Evolutionary conservation across 2,113 vertebrate genomes (phyloP).

Genomic region (Plectropomus leopardus): DNA sequence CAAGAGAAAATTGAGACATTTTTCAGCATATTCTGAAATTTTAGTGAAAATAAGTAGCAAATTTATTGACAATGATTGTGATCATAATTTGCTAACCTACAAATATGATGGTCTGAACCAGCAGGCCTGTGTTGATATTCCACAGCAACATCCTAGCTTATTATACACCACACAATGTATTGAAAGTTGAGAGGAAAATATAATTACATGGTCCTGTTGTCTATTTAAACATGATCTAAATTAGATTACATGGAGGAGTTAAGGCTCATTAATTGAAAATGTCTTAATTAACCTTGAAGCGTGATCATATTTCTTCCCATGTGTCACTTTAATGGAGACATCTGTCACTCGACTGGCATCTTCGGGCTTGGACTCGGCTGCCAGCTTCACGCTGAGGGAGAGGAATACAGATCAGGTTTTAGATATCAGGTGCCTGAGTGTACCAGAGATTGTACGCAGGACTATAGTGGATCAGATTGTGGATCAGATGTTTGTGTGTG

Average conservation of each 20-base stretch:
- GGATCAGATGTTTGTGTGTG: conserved; percentile 42
- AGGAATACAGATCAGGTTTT: conserved; percentile 35
- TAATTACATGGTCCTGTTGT: conserved; percentile 54
- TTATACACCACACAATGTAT: not conserved
- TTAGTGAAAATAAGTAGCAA: too few relatives aligned
- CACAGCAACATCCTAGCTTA: not conserved
- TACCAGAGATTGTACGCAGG: not conserved
- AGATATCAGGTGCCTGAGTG: conserved; percentile 23
- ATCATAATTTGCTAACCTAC: not conserved
- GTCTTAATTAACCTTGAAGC: conserved; percentile 74
- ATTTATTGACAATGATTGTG: not conserved
- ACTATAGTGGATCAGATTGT: conserved; percentile 10
- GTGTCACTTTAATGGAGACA: conserved; percentile 74
- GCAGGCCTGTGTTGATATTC: conserved; percentile 6
- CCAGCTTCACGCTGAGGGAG: conserved; percentile 21
- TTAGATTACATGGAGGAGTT: conserved; percentile 68
- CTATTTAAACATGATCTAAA: conserved; percentile 67
- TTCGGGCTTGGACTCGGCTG: conserved; percentile 40
- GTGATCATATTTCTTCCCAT: conserved; percentile 72
- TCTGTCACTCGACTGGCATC: conserved; percentile 73
- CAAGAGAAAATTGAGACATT: too few relatives aligned
- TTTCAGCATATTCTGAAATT: too few relatives aligned
- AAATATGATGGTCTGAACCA: not conserved
- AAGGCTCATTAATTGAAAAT: conserved; percentile 74
- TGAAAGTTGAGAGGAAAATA: conserved; percentile 21